phyloP scores from a whole-genome alignment of 2,113 vertebrate genomes.

The Thunnus thynnus region DNA sequence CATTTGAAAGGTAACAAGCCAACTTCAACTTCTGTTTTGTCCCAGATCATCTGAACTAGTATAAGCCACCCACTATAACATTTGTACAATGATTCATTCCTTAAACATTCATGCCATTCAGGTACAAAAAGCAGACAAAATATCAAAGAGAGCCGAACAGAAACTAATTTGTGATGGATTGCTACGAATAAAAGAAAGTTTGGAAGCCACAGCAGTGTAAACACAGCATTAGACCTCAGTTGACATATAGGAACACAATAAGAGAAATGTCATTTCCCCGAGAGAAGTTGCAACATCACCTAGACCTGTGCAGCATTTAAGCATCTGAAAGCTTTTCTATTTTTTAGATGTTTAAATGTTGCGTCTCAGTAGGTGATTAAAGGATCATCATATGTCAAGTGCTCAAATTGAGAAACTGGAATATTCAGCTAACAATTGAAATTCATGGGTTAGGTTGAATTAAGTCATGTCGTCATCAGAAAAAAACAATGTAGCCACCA shows the following conservation, averaged over 20 bases:
- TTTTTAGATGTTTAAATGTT: no score
- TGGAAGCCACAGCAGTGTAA: conserved; percentile 7
- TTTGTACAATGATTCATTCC: background rate
- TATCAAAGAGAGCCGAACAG: conserved; percentile 5
- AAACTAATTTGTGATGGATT: background rate
- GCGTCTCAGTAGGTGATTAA: no score
- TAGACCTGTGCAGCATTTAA: background rate
- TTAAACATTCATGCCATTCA: background rate
- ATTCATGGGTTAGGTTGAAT: background rate
- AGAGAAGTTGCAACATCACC: background rate
- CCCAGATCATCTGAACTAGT: no score
- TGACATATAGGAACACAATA: background rate
- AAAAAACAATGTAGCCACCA: background rate
- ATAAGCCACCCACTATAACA: background rate
- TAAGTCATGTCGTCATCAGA: background rate
- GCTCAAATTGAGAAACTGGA: no score
- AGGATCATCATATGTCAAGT: no score
- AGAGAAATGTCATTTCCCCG: background rate
- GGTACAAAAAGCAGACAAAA: background rate
- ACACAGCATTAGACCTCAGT: background rate
- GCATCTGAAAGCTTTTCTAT: background rate
- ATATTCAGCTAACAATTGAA: background rate
- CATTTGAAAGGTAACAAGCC: background rate
- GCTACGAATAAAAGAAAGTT: background rate
- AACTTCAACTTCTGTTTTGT: background rate